These are phyloP conservation scores for Cyclophora punctaria DNA, from an alignment of 2,888 invertebrate species.

Conservation along the genomic window DNA sequence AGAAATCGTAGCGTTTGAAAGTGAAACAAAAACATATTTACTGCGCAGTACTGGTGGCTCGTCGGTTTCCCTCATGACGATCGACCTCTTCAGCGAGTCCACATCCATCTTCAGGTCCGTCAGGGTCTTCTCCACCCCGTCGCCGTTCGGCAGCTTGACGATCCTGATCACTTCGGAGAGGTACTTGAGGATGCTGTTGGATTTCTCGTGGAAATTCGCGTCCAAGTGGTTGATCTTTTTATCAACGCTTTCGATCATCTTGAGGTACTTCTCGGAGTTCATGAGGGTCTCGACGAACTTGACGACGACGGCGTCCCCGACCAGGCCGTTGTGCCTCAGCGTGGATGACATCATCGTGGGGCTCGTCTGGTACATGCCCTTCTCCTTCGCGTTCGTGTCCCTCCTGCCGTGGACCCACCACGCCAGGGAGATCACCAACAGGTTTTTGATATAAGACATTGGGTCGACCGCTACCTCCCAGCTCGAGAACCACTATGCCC, in stretches of 20 bases:
- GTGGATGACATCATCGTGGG: constrained; percentile 15
- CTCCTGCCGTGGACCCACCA: too few species aligned
- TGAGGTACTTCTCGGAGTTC: constrained; percentile 51
- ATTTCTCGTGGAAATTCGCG: constrained; percentile 43
- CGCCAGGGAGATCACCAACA: too few species aligned
- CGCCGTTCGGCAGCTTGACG: constrained; percentile 29
- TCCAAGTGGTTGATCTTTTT: constrained; percentile 47
- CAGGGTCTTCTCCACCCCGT: constrained; percentile 28
- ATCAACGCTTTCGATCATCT: constrained; percentile 51
- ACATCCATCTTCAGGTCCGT: constrained; percentile 34
- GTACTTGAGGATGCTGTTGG: constrained; percentile 48
- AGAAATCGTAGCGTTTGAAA: too few species aligned
- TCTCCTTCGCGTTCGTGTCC: too few species aligned
- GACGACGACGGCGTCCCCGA: constrained; percentile 44
- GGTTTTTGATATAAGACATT: too few species aligned
- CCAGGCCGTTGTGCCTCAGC: constrained; percentile 15
- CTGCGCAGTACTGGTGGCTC: constrained; percentile 37
- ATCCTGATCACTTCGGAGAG: constrained; percentile 42
- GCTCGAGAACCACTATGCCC: too few species aligned
- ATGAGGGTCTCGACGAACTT: constrained; percentile 57
- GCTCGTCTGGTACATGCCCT: constrained; percentile 2
- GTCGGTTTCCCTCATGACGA: constrained; percentile 23
- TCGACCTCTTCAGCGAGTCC: constrained; percentile 31
- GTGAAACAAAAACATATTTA: constrained; percentile 17
- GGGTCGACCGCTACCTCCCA: too few species aligned